phyloP scores from a whole-genome alignment of 2,113 vertebrate species.

The Eubucco bourcierii region DNA sequence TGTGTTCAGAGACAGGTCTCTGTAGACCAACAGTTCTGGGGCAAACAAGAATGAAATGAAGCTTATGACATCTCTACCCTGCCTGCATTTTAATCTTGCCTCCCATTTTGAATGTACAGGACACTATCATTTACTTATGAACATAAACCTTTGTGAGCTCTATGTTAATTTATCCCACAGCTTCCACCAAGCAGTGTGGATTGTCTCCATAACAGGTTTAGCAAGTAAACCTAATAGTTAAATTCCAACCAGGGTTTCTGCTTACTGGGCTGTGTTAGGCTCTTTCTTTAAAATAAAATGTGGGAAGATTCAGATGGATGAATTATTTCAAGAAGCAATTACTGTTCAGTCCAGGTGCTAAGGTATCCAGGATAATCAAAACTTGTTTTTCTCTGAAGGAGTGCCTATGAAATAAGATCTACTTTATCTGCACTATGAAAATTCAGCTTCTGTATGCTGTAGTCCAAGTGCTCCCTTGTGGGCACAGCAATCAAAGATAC shows the following conservation, averaged over 20 bases:
- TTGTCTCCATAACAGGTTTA: neutral
- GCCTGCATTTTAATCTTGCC: neutral
- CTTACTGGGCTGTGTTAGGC: neutral
- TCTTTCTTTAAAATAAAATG: neutral
- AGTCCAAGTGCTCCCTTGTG: neutral
- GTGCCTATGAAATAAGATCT: neutral
- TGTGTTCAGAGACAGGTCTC: neutral
- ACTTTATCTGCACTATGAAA: neutral
- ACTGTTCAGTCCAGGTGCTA: too few relatives aligned
- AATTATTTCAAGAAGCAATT: too few relatives aligned
- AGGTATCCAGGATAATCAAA: neutral
- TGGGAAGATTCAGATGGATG: neutral
- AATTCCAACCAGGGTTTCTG: neutral
- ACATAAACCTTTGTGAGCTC: neutral
- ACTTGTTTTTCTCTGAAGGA: neutral
- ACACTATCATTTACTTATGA: neutral
- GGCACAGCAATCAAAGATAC: neutral
- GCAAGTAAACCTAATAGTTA: neutral
- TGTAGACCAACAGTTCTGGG: accelerated
- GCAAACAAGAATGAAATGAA: neutral
- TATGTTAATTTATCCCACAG: accelerated
- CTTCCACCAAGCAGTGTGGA: neutral
- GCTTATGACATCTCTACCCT: neutral
- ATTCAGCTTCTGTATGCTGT: accelerated
- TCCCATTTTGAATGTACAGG: neutral